These are phyloP conservation scores for Clytia hemisphaerica DNA, from an alignment of 30 jellyfish, hydroid and myxozoan genomes.

Conservation along the genomic window DNA sequence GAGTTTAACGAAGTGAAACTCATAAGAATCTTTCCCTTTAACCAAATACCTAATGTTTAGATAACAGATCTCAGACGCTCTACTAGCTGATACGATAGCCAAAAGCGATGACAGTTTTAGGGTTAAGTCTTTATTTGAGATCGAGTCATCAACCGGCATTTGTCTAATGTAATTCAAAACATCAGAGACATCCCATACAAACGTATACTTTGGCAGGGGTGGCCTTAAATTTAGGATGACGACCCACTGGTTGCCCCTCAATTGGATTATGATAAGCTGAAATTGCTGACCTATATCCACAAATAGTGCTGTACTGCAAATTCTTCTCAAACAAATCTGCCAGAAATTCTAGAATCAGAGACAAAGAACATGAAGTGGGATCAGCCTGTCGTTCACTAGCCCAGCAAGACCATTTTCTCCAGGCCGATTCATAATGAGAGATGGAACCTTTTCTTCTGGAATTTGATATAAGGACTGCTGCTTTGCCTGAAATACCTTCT, in stretches of 20 bases:
- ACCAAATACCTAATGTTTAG: too few relatives aligned
- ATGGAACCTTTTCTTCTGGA: slow-evolving; percentile 18
- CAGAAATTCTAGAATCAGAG: slow-evolving; percentile 15
- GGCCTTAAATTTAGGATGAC: slow-evolving; percentile 17
- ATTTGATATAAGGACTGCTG: slow-evolving; percentile 22
- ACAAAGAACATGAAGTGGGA: too few relatives aligned
- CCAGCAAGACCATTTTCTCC: slow-evolving; percentile 29
- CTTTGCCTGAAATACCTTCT: slow-evolving; percentile 23
- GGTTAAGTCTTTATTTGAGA: too few relatives aligned
- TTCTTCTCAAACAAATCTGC: slow-evolving; percentile 19
- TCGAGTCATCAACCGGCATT: too few relatives aligned
- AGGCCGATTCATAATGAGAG: slow-evolving; percentile 30
- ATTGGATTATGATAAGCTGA: not conserved
- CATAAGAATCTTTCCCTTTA: too few relatives aligned
- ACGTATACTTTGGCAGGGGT: too few relatives aligned
- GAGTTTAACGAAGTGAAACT: too few relatives aligned
- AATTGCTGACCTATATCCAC: slow-evolving; percentile 24
- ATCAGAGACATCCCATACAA: too few relatives aligned
- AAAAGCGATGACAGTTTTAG: too few relatives aligned
- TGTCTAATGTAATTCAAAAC: too few relatives aligned
- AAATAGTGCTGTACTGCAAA: slow-evolving; percentile 1
- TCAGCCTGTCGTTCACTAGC: slow-evolving; percentile 22
- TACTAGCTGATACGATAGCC: too few relatives aligned
- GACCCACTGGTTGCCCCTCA: slow-evolving; percentile 17
- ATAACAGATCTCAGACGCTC: too few relatives aligned